Percentiles rank a stretch among this genome's conserved stretches.
Conservation (phyloP, 2,797 vertebrate genomes). For the Enoplosus armatus region DNA sequence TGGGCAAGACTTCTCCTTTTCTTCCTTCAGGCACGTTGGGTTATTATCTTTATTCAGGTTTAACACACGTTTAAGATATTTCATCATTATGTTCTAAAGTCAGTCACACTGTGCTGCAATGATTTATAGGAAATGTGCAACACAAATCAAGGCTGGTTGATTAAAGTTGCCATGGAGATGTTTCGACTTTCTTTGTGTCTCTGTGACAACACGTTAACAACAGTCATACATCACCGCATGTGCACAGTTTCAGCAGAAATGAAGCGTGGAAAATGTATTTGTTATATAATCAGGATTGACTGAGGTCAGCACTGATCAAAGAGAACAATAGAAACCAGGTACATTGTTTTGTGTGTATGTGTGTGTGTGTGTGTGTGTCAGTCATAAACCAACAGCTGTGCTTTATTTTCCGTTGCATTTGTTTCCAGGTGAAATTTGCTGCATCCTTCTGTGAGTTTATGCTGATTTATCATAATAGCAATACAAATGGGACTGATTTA, state of each 20-base stretch:
- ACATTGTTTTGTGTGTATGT: background rate
- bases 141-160: constrained; percentile 8
- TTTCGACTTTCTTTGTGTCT: background rate
- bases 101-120: background rate
- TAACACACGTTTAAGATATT: background rate
- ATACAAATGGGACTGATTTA: constrained; percentile 28
- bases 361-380: background rate
- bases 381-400: background rate
- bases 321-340: background rate
- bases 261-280: background rate
- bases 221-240: background rate
- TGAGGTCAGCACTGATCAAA: constrained; percentile 3
- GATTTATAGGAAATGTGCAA: background rate
- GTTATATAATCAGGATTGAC: background rate
- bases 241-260: background rate
- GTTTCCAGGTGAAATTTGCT: background rate
- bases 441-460: background rate
- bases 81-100: no score
- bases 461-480: background rate
- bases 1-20: no score
- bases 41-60: no score
- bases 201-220: background rate
- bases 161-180: constrained; percentile 30
- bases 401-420: background rate
- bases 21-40: no score